Evolutionary conservation across 2,113 vertebrate genomes (phyloP), one percentile per base, ranked within the genome.

Genomic region (Murina feae): DNA sequence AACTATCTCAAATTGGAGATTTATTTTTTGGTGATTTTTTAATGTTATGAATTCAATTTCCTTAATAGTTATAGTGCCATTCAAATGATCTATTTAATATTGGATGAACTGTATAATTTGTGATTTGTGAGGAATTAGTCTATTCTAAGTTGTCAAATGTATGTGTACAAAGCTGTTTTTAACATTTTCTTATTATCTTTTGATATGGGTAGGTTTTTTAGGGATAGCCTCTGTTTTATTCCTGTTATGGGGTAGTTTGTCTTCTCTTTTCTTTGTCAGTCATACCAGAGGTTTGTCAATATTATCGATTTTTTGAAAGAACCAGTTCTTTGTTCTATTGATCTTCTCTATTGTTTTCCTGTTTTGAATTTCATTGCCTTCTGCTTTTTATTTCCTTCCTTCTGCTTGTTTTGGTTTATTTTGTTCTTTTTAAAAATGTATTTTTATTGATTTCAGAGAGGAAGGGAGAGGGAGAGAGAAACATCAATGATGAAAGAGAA

Each of bases 341-440:
- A 49, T 69, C 58, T 76, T 75, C 47, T 69, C 17, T 85, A 68
- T 35, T 47, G 60, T 69, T 78, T 58, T 86, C 35, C 72, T 91
- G 55, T 47, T 86, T 83, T 86, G 47, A 69, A 92, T 86, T 37
- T 69, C 32, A 79, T 55, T 55, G 75, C 17, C 63, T 86, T 79
- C 25, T 69, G 18, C 42, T 76, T n/a, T 89, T 94, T 84, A 76
- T 78, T 89, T 89, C 28, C n/a, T 93, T 75, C 69, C 14, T 93
- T 74, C 30, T 75, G 23, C 47, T 83, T 68, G 32, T 23, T 68
- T 84, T 9, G 14, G 39, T 84, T 93, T 84, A 39, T 37, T 76
- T 76, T 69, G 18, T 53, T 53, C 51, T 53, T 53, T 20, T 51
- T 51, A 18, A n/a, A n/a, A n/a, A n/a, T n/a, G n/a, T n/a, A n/a